Percentiles rank a stretch among this genome's conserved stretches.
Conservation (phyloP, 2,888 invertebrate genomes). For the Andrena chrysosceles region DNA sequence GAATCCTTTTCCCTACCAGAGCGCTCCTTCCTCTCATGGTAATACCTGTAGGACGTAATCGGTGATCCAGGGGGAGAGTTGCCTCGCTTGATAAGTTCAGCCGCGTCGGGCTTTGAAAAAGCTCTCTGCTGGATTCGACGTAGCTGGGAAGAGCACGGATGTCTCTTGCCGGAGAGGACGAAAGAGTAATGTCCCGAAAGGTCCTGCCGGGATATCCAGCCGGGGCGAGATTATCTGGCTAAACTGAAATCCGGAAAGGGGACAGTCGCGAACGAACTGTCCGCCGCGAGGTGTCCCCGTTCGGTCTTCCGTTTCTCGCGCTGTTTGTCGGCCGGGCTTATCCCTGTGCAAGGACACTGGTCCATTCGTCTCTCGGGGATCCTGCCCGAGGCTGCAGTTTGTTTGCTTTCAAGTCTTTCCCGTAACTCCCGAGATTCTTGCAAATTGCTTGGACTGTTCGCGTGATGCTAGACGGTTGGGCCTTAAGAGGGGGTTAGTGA, state of each 20-base stretch:
- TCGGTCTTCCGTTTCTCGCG: constrained; percentile 43
- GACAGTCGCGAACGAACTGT: constrained; percentile 55
- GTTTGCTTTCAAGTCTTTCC: not conserved
- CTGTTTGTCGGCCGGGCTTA: constrained; percentile 30
- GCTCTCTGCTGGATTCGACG: constrained; percentile 26
- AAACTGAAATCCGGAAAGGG: constrained; percentile 72
- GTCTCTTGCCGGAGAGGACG: constrained; percentile 22
- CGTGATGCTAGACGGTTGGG: too few species aligned
- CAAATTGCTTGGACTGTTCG: not conserved
- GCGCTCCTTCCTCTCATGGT: constrained; percentile 26
- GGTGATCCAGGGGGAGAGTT: constrained; percentile 74
- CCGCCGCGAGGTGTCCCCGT: constrained; percentile 49
- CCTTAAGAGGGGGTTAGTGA: too few species aligned
- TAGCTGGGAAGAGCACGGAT: constrained; percentile 2
- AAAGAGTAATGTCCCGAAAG: constrained; percentile 63
- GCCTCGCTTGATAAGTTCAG: constrained; percentile 68
- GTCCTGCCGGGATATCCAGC: constrained; percentile 58
- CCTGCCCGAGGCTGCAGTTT: not conserved
- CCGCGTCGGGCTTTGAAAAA: constrained; percentile 59
- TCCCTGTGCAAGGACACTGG: constrained; percentile 11
- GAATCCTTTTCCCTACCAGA: constrained; percentile 21
- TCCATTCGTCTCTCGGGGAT: constrained; percentile 3
- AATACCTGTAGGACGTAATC: constrained; percentile 69
- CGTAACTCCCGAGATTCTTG: not conserved
- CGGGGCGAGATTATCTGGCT: constrained; percentile 69